Conservation (phyloP, 2,113 vertebrate species). For the Gavialis gangeticus region DNA sequence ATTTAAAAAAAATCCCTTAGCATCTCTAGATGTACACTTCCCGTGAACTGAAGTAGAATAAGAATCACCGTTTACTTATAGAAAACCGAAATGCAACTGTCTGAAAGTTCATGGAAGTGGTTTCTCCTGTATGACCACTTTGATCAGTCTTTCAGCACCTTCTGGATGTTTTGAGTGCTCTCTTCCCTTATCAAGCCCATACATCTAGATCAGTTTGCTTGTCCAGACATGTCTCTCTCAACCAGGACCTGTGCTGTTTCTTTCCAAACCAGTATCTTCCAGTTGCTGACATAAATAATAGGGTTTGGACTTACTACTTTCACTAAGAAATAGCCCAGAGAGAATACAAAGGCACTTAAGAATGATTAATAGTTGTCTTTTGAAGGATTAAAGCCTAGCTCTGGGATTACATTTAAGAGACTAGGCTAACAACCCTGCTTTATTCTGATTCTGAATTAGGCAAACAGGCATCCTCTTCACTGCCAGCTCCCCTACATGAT, state of each 20-base stretch:
- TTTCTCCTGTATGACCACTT: not conserved
- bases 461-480: not conserved
- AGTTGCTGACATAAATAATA: not conserved
- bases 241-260: not conserved
- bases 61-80: not conserved
- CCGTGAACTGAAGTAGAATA: not conserved
- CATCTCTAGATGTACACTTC: not conserved
- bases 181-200: not conserved
- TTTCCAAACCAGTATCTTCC: not conserved
- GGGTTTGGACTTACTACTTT: not conserved
- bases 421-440: not conserved
- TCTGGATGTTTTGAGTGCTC: not conserved
- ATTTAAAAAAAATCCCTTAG: not conserved
- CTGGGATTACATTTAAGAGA: not conserved
- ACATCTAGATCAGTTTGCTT: not conserved
- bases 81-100: not conserved
- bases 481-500: not conserved
- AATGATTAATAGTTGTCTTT: not conserved
- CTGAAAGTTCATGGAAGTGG: not conserved
- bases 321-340: not conserved
- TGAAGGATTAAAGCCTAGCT: not conserved
- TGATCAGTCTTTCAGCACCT: not conserved
- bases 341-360: not conserved
- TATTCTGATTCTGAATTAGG: not conserved
- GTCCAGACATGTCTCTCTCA: accelerated